Evolutionary conservation across 2,797 vertebrate species (phyloP).

Genomic region (Lutjanus argentimaculatus): DNA sequence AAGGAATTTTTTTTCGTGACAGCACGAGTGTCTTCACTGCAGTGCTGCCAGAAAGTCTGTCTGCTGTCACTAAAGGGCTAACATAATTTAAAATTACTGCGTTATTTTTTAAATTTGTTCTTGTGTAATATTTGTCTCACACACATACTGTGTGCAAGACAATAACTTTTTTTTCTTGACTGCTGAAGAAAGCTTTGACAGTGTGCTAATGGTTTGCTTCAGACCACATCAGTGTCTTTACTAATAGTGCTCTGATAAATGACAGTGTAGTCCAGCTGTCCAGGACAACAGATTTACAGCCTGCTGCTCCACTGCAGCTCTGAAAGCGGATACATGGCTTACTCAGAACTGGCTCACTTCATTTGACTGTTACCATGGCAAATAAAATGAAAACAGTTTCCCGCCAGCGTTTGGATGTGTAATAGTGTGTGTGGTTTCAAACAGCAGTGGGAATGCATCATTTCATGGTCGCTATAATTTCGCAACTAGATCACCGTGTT

Average conservation of each 20-base stretch:
- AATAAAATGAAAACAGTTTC: constrained; percentile 75
- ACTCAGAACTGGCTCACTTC: constrained; percentile 64
- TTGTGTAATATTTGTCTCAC: constrained; percentile 18
- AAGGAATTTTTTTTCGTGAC: constrained; percentile 17
- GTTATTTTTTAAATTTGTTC: neutral
- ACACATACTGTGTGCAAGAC: neutral
- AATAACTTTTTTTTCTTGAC: constrained; percentile 11
- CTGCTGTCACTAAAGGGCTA: neutral
- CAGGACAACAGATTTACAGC: constrained; percentile 64
- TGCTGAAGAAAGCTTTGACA: constrained; percentile 26
- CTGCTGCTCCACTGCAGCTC: constrained; percentile 33
- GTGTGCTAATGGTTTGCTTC: constrained; percentile 34
- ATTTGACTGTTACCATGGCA: constrained; percentile 82
- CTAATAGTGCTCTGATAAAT: constrained; percentile 46
- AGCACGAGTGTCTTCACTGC: neutral
- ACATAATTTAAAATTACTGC: neutral
- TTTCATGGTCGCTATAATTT: constrained; percentile 60
- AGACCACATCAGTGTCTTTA: constrained; percentile 33
- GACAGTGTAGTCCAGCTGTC: constrained; percentile 65
- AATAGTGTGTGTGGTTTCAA: constrained; percentile 72
- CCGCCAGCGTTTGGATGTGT: constrained; percentile 58
- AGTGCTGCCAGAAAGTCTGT: neutral
- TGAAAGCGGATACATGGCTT: constrained; percentile 70
- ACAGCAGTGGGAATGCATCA: constrained; percentile 50
- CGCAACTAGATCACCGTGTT: constrained; percentile 51